Evolutionary conservation across 2,113 vertebrate species (phyloP).

Genomic region (Paracanthobrama guichenoti): DNA sequence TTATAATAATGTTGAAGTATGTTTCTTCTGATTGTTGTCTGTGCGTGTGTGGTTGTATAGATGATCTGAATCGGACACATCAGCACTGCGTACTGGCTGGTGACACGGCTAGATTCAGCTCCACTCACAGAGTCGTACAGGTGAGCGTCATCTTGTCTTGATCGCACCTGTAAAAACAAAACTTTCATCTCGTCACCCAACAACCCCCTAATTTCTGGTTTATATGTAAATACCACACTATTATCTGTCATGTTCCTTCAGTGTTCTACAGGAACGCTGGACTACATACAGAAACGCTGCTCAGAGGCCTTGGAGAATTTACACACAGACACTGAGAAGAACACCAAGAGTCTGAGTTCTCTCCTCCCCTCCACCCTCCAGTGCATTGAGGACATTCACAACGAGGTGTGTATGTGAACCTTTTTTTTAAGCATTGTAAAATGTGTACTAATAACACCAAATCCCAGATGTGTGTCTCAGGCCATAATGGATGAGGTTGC

Average conservation of each 20-base stretch:
- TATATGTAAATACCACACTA: background rate
- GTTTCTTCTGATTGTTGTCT: background rate
- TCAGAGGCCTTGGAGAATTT: constrained; percentile 86
- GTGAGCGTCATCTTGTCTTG: constrained; percentile 71
- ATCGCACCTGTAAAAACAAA: constrained; percentile 11
- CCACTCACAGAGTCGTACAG: constrained; percentile 93
- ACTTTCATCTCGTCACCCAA: background rate
- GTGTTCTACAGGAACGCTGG: constrained; percentile 89
- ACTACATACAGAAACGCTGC: constrained; percentile 86
- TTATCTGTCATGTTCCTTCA: constrained; percentile 56
- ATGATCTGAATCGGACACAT: constrained; percentile 91
- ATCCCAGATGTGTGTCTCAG: constrained; percentile 41
- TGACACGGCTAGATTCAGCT: constrained; percentile 89
- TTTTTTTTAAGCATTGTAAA: constrained; percentile 7
- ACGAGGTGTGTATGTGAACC: constrained; percentile 79
- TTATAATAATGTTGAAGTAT: background rate
- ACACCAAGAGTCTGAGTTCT: constrained; percentile 76
- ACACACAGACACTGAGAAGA: constrained; percentile 68
- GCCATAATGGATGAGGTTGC: constrained; percentile 74
- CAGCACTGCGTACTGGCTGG: constrained; percentile 95
- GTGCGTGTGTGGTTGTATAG: constrained; percentile 70
- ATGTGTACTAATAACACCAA: constrained; percentile 11
- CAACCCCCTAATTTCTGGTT: background rate
- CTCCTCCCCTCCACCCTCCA: constrained; percentile 80
- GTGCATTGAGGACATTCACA: constrained; percentile 91